A percentile compares a stretch with the other conserved stretches of the same genome.
These are phyloP conservation scores for Drosophila virilis DNA, from an alignment of 1,140 invertebrate species.

Conservation along the genomic window DNA sequence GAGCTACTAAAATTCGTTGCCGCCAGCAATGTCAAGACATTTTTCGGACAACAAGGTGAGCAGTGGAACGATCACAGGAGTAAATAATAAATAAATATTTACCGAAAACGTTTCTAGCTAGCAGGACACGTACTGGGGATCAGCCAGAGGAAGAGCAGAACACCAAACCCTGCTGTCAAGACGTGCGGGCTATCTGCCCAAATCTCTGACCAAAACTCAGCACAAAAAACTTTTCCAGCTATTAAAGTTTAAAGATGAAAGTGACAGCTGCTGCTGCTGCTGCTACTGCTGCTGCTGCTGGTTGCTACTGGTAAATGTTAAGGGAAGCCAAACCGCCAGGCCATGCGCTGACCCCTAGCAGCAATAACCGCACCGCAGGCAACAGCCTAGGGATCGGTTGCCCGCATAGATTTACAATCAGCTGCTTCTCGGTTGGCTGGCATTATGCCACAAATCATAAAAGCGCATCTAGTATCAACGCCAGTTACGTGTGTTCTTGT, in stretches of 20 bases:
- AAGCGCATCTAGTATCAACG: slow-evolving; percentile 60
- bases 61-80: slow-evolving; percentile 46
- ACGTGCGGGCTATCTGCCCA: slow-evolving; percentile 54
- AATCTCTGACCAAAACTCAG: slow-evolving; percentile 66
- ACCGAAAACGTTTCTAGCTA: slow-evolving; percentile 67
- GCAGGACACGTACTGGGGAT: slow-evolving; percentile 77
- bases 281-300: background rate
- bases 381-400: background rate
- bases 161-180: slow-evolving; percentile 46
- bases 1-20: slow-evolving; percentile 56
- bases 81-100: slow-evolving; percentile 83
- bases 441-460: slow-evolving; percentile 78
- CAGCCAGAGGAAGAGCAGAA: slow-evolving; percentile 44
- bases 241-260: slow-evolving; percentile 82
- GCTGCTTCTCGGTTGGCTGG: slow-evolving; percentile 49
- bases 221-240: slow-evolving; percentile 63
- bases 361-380: slow-evolving; percentile 47
- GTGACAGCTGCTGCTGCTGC: slow-evolving; percentile 63
- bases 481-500: slow-evolving; percentile 32
- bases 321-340: slow-evolving; percentile 15
- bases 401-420: slow-evolving; percentile 78
- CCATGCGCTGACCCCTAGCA: slow-evolving; percentile 18
- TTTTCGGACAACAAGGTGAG: slow-evolving; percentile 67
- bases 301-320: slow-evolving; percentile 3
- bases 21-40: slow-evolving; percentile 67